Conservation (phyloP, 2,888 invertebrate species). For the Dyspetes luteomarginatus region DNA sequence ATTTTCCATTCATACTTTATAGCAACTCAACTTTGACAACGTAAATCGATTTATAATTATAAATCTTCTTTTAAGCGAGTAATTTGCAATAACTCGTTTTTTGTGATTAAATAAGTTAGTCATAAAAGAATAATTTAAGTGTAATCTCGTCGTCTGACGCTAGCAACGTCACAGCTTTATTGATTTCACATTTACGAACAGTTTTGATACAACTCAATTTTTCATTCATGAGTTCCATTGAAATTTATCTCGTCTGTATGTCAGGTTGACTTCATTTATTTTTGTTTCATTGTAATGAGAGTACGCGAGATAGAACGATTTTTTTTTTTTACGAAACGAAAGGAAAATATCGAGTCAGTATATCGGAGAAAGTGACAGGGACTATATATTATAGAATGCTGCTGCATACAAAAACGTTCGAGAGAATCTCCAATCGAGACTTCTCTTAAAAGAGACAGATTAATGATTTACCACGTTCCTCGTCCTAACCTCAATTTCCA, state of each 20-base stretch:
- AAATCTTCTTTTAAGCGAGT: no score
- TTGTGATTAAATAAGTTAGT: no score
- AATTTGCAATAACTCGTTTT: no score
- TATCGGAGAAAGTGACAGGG: background rate
- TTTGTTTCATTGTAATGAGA: background rate
- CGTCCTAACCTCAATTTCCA: slow-evolving; percentile 60
- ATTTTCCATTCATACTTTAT: background rate
- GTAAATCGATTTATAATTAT: no score
- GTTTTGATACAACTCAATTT: background rate
- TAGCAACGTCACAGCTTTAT: no score
- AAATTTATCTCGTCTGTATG: background rate
- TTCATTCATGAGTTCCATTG: background rate
- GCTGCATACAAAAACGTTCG: background rate
- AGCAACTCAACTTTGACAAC: no score
- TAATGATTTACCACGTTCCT: slow-evolving; percentile 6
- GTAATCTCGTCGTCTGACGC: no score
- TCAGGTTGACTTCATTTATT: background rate
- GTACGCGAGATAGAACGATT: background rate
- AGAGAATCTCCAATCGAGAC: background rate
- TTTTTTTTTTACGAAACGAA: background rate
- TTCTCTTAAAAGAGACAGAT: background rate
- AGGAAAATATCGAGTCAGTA: background rate
- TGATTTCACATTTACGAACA: no score
- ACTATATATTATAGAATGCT: background rate
- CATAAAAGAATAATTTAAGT: no score